These are phyloP conservation scores for Diloba caeruleocephala DNA, from an alignment of 2,888 invertebrate species.

Conservation along the genomic window DNA sequence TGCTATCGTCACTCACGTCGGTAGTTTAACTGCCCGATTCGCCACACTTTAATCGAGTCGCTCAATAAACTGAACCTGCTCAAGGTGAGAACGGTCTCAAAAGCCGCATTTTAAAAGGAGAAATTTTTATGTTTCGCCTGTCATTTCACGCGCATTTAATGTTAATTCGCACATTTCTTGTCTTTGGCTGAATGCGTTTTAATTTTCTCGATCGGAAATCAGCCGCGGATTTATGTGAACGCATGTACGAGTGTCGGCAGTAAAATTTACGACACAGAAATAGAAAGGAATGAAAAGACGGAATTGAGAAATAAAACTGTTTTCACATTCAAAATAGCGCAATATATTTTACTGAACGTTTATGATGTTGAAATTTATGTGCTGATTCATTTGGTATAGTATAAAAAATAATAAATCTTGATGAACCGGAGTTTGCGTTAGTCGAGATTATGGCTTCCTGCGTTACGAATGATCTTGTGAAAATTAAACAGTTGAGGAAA, in stretches of 20 bases:
- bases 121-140: slow-evolving; percentile 82
- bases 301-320: slow-evolving; percentile 79
- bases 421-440: slow-evolving; percentile 64
- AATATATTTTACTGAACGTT: slow-evolving; percentile 75
- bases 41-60: slow-evolving; percentile 83
- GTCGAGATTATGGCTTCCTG: slow-evolving; percentile 65
- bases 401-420: slow-evolving; percentile 72
- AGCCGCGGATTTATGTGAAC: slow-evolving; percentile 68
- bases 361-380: slow-evolving; percentile 74
- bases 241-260: slow-evolving; percentile 71
- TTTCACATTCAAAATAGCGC: slow-evolving; percentile 75
- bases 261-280: slow-evolving; percentile 70
- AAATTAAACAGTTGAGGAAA: slow-evolving; percentile 50
- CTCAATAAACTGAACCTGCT: slow-evolving; percentile 76
- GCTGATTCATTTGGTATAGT: slow-evolving; percentile 66
- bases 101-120: slow-evolving; percentile 75
- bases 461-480: slow-evolving; percentile 61
- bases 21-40: slow-evolving; percentile 83
- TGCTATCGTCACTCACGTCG: slow-evolving; percentile 52
- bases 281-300: slow-evolving; percentile 66
- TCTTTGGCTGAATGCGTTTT: slow-evolving; percentile 72
- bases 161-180: slow-evolving; percentile 81
- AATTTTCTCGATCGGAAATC: slow-evolving; percentile 74
- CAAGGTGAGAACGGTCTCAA: slow-evolving; percentile 81
- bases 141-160: slow-evolving; percentile 86